phyloP scores from a whole-genome alignment of 23 tunicate genomes.

The Ciona savignyi region DNA sequence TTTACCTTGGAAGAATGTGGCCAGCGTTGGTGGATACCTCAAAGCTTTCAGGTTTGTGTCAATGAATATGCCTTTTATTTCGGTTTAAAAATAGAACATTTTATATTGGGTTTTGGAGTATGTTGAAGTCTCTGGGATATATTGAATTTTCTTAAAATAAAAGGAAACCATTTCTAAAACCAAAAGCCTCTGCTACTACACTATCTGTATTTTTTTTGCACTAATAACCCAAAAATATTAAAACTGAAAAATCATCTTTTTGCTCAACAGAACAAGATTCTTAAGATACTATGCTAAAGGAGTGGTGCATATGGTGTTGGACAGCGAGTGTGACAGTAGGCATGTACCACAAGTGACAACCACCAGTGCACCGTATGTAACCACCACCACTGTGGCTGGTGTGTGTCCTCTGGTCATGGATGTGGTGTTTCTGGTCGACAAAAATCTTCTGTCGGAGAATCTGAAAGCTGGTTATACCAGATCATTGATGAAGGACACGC shows the following conservation, averaged over 20 bases:
- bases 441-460: not conserved
- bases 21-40: conserved; percentile 6
- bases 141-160: too few species aligned
- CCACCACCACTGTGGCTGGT: not conserved
- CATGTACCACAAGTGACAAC: conserved; percentile 12
- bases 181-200: too few species aligned
- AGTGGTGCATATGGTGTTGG: conserved; percentile 27
- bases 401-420: conserved; percentile 29
- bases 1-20: conserved; percentile 7
- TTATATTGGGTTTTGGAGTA: too few species aligned
- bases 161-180: too few species aligned
- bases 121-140: too few species aligned
- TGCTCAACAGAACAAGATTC: conserved; percentile 17
- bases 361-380: not conserved
- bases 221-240: too few species aligned
- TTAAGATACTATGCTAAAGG: conserved; percentile 26
- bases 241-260: too few species aligned
- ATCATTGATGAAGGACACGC: conserved; percentile 20
- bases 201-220: too few species aligned
- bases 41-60: conserved; percentile 41
- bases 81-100: too few species aligned
- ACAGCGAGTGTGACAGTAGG: conserved; percentile 10
- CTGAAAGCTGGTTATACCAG: not conserved
- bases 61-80: too few species aligned
- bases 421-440: conserved; percentile 31